These are phyloP conservation scores for Crenichthys baileyi DNA, from an alignment of 2,797 vertebrate genomes.

Conservation along the genomic window DNA sequence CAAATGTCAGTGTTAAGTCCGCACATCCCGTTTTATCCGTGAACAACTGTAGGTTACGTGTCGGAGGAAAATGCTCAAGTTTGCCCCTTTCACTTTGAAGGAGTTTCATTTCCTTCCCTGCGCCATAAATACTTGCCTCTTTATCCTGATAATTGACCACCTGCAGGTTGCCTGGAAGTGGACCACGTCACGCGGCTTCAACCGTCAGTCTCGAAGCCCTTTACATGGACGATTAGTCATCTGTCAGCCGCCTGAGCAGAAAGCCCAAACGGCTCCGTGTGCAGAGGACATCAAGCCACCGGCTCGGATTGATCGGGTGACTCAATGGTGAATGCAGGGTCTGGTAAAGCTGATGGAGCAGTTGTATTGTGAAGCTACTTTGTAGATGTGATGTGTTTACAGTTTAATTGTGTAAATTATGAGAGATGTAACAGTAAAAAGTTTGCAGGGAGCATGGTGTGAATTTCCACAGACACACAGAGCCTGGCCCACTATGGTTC, in stretches of 20 bases:
- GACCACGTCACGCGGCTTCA: conserved; percentile 45
- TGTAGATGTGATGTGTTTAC: conserved; percentile 9
- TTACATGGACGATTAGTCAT: conserved; percentile 73
- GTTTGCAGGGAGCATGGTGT: not conserved
- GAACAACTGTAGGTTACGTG: conserved; percentile 5
- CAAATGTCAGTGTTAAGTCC: conserved; percentile 12
- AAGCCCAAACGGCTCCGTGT: conserved; percentile 39
- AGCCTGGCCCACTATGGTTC: conserved; percentile 21
- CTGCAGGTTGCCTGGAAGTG: conserved; percentile 42
- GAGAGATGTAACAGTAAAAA: not conserved
- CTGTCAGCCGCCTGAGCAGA: conserved; percentile 51
- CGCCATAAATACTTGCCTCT: conserved; percentile 20
- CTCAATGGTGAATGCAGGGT: conserved; percentile 33
- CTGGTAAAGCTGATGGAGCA: conserved; percentile 33
- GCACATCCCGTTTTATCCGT: conserved; percentile 4
- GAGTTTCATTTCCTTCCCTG: conserved; percentile 13
- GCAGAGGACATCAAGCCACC: conserved; percentile 49
- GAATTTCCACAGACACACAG: conserved; percentile 15
- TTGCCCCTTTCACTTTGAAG: conserved; percentile 1
- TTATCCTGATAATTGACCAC: conserved; percentile 34
- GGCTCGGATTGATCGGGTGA: conserved; percentile 42
- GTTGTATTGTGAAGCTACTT: conserved; percentile 29
- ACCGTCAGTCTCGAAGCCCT: conserved; percentile 48
- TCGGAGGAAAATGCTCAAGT: not conserved
- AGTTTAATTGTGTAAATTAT: conserved; percentile 32